Evolutionary conservation across 2,113 vertebrate genomes (phyloP).

Genomic region (Trematocara unimaculatum): DNA sequence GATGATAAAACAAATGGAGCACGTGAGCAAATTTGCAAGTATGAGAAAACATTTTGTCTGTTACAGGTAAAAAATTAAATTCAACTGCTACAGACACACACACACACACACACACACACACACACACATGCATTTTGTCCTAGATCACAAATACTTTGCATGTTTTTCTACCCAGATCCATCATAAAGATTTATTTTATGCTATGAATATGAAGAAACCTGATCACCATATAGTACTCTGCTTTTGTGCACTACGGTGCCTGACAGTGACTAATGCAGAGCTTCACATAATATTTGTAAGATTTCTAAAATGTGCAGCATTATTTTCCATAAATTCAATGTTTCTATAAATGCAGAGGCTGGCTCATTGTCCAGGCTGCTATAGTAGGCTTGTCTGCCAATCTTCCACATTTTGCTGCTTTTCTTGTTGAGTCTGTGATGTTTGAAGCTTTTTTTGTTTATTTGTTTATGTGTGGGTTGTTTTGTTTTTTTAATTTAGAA

Average conservation of each 20-base stretch:
- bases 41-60: background rate
- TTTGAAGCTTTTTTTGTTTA: background rate
- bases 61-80: conserved; percentile 14
- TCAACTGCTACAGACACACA: background rate
- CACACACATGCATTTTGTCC: background rate
- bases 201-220: conserved; percentile 25
- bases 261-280: conserved; percentile 22
- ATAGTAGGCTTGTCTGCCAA: conserved; percentile 12
- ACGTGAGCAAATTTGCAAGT: background rate
- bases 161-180: background rate
- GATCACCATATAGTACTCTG: conserved; percentile 20
- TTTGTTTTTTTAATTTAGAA: background rate
- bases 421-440: background rate
- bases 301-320: conserved; percentile 30
- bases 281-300: conserved; percentile 38
- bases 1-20: background rate
- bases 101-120: background rate
- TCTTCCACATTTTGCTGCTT: background rate
- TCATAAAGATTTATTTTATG: conserved; percentile 38
- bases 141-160: background rate
- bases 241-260: background rate
- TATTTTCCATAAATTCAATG: conserved; percentile 61
- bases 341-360: background rate
- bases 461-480: background rate
- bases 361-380: background rate